phyloP scores from a whole-genome alignment of 2,888 invertebrate species.

The Emesis furor region DNA sequence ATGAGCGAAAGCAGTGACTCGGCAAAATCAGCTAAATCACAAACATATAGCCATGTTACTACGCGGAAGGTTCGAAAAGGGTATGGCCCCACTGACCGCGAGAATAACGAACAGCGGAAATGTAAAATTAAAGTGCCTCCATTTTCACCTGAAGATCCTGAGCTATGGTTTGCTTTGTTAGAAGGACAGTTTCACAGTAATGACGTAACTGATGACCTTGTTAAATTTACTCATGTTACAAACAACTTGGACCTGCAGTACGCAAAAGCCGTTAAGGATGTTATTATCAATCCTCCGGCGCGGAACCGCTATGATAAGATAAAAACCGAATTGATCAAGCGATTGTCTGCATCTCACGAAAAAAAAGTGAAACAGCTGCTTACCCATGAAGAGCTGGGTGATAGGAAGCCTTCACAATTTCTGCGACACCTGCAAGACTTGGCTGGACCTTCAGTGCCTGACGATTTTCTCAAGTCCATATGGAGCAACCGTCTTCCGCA shows the following conservation, averaged over 20 bases:
- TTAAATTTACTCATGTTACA: slow-evolving; percentile 47
- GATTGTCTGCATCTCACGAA: too few relatives aligned
- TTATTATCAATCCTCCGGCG: slow-evolving; percentile 25
- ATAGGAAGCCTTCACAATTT: slow-evolving; percentile 65
- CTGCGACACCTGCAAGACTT: slow-evolving; percentile 57
- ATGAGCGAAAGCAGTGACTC: too few relatives aligned
- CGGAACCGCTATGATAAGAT: too few relatives aligned
- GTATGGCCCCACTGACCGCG: background rate
- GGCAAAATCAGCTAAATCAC: too few relatives aligned
- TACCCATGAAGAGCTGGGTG: slow-evolving; percentile 58
- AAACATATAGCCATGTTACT: background rate
- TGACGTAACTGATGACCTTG: slow-evolving; percentile 49
- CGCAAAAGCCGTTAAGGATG: slow-evolving; percentile 35
- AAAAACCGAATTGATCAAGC: too few relatives aligned
- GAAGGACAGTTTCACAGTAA: slow-evolving; percentile 71
- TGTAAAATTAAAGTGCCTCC: slow-evolving; percentile 46
- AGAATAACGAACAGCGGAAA: background rate
- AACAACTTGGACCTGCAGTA: slow-evolving; percentile 39
- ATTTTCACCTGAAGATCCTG: slow-evolving; percentile 72
- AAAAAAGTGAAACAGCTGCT: slow-evolving; percentile 31
- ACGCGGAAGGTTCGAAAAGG: background rate
- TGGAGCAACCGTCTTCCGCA: slow-evolving; percentile 56
- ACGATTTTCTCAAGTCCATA: slow-evolving; percentile 58
- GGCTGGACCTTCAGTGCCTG: slow-evolving; percentile 52
- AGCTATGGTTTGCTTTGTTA: slow-evolving; percentile 70